Percentiles rank a stretch among this genome's conserved stretches.
Evolutionary conservation across 2,797 vertebrate genomes (phyloP).

Genomic region (Halcyon leucocephala): DNA sequence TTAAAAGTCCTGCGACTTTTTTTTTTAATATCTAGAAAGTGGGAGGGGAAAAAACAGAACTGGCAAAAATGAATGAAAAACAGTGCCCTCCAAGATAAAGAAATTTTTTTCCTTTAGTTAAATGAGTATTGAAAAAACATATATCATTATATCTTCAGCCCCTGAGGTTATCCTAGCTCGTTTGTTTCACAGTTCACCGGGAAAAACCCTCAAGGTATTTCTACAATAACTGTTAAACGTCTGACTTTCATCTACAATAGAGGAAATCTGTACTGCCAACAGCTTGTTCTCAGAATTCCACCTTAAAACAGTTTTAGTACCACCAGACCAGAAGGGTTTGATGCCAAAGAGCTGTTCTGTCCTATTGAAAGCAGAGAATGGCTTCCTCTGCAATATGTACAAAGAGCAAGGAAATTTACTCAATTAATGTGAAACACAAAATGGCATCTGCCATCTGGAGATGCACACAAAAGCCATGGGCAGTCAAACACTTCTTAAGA

Average conservation of each 20-base stretch:
- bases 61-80: not conserved
- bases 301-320: conserved; percentile 74
- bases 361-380: conserved; percentile 80
- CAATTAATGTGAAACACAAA: conserved; percentile 84
- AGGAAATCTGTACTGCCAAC: conserved; percentile 24
- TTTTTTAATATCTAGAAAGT: not conserved
- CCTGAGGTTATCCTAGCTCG: not conserved
- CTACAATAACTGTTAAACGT: not conserved
- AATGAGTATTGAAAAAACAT: not conserved
- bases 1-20: not conserved
- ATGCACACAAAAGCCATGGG: conserved; percentile 78
- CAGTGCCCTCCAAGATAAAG: not conserved
- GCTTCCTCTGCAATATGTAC: conserved; percentile 80
- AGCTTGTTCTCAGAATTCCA: conserved; percentile 63
- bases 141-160: not conserved
- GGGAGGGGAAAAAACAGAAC: not conserved
- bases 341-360: conserved; percentile 80
- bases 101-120: not conserved
- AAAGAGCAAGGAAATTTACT: conserved; percentile 84
- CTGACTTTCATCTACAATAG: not conserved
- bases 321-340: conserved; percentile 66
- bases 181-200: conserved; percentile 25
- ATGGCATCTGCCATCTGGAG: conserved; percentile 84
- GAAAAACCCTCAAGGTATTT: conserved; percentile 46
- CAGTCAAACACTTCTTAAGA: conserved; percentile 80